Conservation (phyloP, 2,888 invertebrate genomes). For the Rotaria magnacalcarata region DNA sequence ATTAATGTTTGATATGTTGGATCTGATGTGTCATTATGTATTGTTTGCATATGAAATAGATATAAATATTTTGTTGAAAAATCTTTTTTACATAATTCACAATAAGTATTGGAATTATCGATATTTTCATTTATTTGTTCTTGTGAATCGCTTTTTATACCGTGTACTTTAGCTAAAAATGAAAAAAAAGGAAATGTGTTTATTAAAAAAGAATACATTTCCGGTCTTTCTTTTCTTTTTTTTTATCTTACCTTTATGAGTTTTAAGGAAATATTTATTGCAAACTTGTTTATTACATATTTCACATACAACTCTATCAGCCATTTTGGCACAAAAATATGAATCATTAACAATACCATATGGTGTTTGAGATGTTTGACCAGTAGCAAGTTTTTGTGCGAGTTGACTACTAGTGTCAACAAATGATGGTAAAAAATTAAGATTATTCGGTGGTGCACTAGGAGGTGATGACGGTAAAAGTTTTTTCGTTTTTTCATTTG, state of each 20-base stretch:
- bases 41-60: constrained; percentile 58
- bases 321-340: constrained; percentile 53
- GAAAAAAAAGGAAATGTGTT: too few species aligned
- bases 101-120: constrained; percentile 26
- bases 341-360: constrained; percentile 45
- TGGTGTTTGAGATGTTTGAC: constrained; percentile 36
- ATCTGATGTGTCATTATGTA: constrained; percentile 50
- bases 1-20: constrained; percentile 29
- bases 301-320: constrained; percentile 68
- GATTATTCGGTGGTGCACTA: background rate
- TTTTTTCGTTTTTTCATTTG: background rate
- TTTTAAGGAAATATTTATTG: constrained; percentile 99
- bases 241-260: constrained; percentile 84
- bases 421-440: background rate
- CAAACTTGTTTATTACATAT: constrained; percentile 97
- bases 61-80: constrained; percentile 59
- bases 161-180: constrained; percentile 74
- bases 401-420: constrained; percentile 23
- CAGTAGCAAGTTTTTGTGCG: constrained; percentile 34
- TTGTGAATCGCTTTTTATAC: constrained; percentile 47
- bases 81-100: constrained; percentile 51
- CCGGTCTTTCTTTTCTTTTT: constrained; percentile 66
- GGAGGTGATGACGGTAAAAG: background rate
- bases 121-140: background rate
- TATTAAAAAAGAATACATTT: background rate